Evolutionary conservation across 2,113 vertebrate genomes (phyloP), one percentile per base, ranked within the genome.

Genomic region (Pseudorhombus dupliciocellatus): DNA sequence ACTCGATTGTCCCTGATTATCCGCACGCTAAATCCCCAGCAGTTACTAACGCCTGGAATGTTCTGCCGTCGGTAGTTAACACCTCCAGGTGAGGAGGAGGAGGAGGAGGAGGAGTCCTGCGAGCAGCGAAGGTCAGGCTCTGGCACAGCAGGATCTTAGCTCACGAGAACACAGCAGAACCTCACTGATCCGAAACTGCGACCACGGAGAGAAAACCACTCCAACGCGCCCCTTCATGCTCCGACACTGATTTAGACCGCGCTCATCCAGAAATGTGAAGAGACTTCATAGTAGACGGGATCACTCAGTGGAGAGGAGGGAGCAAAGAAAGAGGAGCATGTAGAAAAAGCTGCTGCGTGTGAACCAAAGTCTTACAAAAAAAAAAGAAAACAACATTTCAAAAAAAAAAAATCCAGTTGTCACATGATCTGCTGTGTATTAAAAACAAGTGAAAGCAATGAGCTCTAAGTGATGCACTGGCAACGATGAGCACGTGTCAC

Each of bases 41-140:
- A 51, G 46, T 10, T 66, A 68, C 60, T 31, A 56, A 75, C 62
- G 48, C 64, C 34, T 25, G 70, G 75, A 67, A 58, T 64, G 65
- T 75, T 62, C 44, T 25, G 30, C 66, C 60, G 75, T 75, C 66
- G 50, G 51, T 73, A 5, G 31, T 28, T 34, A 76, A 74, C 53
- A 20, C 66, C 53, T 65, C 16, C 59, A 8, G 40, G n/a, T n/a
- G n/a, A n/a, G n/a, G n/a, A n/a, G n/a, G n/a, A n/a, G n/a, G n/a
- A n/a, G n/a, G n/a, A n/a, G n/a, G 40, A 58, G 69, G 59, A 37
- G 34, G 37, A 26, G 57, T 12, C 31, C 42, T 53, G 48, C 4
- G 14, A 75, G 30, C 26, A 40, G 5, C 16, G 22, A 65, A 64
- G 31, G 53, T 76, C 58, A 30, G 53, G 50, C 57, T 74, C 63